Base-by-base conservation (phyloP, 2,797 vertebrate species). In the Vespertilio murinus region DNA sequence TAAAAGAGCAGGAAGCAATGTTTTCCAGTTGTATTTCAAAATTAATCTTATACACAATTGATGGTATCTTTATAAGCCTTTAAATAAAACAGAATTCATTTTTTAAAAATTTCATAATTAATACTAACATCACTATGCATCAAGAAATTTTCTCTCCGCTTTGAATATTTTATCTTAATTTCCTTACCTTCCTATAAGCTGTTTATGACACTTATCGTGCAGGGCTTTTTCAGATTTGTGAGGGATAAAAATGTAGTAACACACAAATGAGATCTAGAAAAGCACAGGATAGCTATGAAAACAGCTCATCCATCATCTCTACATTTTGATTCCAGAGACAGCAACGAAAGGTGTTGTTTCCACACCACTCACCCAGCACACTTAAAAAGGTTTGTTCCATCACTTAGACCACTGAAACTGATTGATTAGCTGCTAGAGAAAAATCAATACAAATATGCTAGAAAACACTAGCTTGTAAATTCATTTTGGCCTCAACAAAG, bases 361-460 rank as follows among this genome's bases (percentile, higher is more conserved):
- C 92, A 96, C 94, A 92, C 90, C 93, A 94, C 61, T 96, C 93
- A 74, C 88, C 75, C 85, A n/a, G 91, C 90, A 84, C 94, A 91
- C 92, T 91, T 90, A 91, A 83, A 94, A 92, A 96, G 95, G 90
- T 88, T 94, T 93, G 91, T 59, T 93, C 93, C 74, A 89, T 92
- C 83, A 90, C 90, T 94, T 96, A 88, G 1, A 95, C 81, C 92
- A 82, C 94, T 95, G 94, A 95, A 95, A 65, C 94, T 93, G 95
- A 97, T 82, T 95, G 96, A 97, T 97, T 95, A 95, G 94, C 94
- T 97, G 96, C 96, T 95, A 74, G 93, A 94, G 90, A 93, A 94
- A 97, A 96, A 97, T 97, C 97, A 83, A 96, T 97, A 95, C 70
- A 85, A 95, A 97, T 96, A 96, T 96, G 94, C 96, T 92, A 92